These are phyloP conservation scores for Alligator sinensis DNA, from an alignment of 2,113 vertebrate genomes.

Conservation along the genomic window DNA sequence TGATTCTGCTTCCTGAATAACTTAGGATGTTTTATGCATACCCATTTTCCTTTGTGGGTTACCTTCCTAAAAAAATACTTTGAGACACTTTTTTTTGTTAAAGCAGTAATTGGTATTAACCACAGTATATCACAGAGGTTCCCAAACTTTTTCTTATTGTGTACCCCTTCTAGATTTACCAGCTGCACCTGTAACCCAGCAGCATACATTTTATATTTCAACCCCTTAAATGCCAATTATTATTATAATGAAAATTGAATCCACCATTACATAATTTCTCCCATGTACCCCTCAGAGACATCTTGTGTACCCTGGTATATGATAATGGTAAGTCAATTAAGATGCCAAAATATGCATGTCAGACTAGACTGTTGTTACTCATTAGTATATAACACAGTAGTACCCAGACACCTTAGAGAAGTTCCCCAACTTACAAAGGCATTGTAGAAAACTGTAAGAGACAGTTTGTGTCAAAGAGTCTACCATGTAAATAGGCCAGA, in stretches of 20 bases:
- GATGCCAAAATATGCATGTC: background rate
- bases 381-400: background rate
- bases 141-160: too few species aligned
- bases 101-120: background rate
- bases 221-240: too few species aligned
- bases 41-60: background rate
- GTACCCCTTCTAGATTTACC: too few species aligned
- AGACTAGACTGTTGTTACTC: background rate
- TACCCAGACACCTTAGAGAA: background rate
- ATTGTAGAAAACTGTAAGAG: background rate
- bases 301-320: too few species aligned
- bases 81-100: background rate
- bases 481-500: background rate
- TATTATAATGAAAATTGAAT: too few species aligned
- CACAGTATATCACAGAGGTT: background rate
- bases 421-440: background rate
- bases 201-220: too few species aligned
- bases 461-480: background rate
- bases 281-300: too few species aligned
- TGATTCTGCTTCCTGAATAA: background rate
- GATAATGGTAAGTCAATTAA: background rate
- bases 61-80: background rate
- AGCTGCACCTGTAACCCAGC: too few species aligned
- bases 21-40: background rate
- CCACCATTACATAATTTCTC: too few species aligned